phyloP scores from a whole-genome alignment of 1,140 invertebrate genomes.

The Drosophila triauraria region DNA sequence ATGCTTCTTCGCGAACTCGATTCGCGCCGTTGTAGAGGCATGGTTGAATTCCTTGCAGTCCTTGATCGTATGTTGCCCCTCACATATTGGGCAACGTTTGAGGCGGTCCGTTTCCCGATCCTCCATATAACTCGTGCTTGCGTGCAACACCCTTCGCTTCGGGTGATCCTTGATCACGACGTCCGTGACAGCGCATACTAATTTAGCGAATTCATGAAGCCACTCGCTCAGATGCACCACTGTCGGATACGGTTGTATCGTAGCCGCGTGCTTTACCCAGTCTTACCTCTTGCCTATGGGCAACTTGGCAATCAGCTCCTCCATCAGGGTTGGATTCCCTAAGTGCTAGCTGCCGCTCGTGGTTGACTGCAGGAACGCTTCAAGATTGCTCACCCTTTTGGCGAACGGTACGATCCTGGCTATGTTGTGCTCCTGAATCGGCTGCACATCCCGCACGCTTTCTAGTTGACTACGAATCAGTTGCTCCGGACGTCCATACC shows the following conservation, averaged over 20 bases:
- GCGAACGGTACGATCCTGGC: slow-evolving; percentile 5
- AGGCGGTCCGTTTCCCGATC: not conserved
- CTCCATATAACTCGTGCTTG: too few species aligned
- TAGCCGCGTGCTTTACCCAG: slow-evolving; percentile 2
- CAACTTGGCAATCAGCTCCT: slow-evolving; percentile 10
- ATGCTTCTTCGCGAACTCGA: not conserved
- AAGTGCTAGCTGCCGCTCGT: not conserved
- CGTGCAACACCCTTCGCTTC: too few species aligned
- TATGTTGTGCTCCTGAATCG: slow-evolving; percentile 2
- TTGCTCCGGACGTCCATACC: slow-evolving; percentile 9
- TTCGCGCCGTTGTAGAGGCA: not conserved
- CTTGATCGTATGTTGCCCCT: not conserved
- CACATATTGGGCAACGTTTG: not conserved
- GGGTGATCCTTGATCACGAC: too few species aligned
- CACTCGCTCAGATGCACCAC: slow-evolving; percentile 2
- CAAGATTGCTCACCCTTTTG: slow-evolving; percentile 12
- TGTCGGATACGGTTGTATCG: not conserved
- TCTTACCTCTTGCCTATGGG: slow-evolving; percentile 1
- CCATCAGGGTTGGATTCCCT: slow-evolving; percentile 3
- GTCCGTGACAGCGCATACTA: slow-evolving; percentile 5
- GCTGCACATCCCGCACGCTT: slow-evolving; percentile 7
- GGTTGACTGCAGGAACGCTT: slow-evolving; percentile 4
- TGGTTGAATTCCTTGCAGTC: slow-evolving; percentile 12
- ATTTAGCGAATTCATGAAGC: not conserved
- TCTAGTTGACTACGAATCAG: slow-evolving; percentile 16